These are phyloP conservation scores for Rhopalosiphum nymphaeae DNA, from an alignment of 2,888 invertebrate genomes.

Conservation along the genomic window DNA sequence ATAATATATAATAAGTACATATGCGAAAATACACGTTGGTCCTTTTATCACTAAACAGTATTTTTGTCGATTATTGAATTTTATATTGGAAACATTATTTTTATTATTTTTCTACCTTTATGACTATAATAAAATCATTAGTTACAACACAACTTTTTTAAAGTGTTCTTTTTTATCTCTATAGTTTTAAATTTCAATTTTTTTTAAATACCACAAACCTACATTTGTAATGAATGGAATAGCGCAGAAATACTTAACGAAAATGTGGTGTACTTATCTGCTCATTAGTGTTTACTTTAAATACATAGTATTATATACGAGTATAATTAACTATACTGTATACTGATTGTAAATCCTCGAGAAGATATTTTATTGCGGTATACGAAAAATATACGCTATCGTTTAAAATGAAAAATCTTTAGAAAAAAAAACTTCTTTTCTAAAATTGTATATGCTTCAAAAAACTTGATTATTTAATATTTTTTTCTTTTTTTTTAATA, in stretches of 20 bases:
- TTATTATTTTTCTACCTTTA: neutral
- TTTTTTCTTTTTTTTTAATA: too few species aligned
- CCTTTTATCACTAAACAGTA: neutral
- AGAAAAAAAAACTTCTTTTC: neutral
- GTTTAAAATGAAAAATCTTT: neutral
- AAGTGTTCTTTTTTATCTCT: neutral
- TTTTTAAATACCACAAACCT: neutral
- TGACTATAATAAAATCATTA: neutral
- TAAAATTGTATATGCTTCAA: neutral
- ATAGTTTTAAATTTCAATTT: neutral
- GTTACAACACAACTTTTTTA: neutral
- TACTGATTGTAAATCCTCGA: neutral
- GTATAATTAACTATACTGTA: neutral
- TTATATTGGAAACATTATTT: too few species aligned
- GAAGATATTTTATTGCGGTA: neutral
- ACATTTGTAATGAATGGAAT: neutral
- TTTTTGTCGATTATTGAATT: neutral
- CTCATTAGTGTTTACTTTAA: neutral
- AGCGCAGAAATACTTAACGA: neutral
- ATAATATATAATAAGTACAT: too few species aligned
- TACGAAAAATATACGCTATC: neutral
- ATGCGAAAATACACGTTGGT: neutral
- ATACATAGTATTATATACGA: neutral
- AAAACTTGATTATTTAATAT: neutral
- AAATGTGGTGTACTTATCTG: neutral